Conservation (phyloP, 2,888 invertebrate genomes). For the Colletes collaris region DNA sequence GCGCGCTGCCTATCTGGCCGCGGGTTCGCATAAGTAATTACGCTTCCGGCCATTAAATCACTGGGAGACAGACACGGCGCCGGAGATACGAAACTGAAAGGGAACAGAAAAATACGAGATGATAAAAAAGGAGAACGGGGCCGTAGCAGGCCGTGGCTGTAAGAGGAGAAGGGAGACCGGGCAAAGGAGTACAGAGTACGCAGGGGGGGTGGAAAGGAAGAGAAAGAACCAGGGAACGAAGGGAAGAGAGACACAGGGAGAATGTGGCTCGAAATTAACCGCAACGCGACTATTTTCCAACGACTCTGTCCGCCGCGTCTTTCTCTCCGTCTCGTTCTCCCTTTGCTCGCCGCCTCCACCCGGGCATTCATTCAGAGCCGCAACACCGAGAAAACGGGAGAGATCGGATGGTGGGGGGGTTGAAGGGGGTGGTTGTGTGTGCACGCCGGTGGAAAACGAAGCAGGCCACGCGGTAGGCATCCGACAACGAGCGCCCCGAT, state of each 20-base stretch:
- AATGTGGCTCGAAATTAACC: constrained; percentile 67
- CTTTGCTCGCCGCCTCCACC: background rate
- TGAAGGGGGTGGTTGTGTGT: constrained; percentile 5
- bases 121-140: background rate
- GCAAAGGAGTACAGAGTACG: constrained; percentile 1
- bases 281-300: constrained; percentile 69
- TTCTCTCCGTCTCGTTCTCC: constrained; percentile 3
- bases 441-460: constrained; percentile 36
- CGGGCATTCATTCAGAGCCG: background rate
- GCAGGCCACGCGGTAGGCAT: constrained; percentile 39
- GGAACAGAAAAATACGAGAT: constrained; percentile 13
- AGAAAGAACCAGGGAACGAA: background rate
- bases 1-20: constrained; percentile 37
- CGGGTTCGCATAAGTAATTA: constrained; percentile 77
- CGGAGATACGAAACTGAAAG: constrained; percentile 58
- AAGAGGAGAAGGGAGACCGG: constrained; percentile 12
- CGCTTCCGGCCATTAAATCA: constrained; percentile 77
- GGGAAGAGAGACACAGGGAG: background rate
- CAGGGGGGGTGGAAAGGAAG: background rate
- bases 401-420: constrained; percentile 11
- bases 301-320: constrained; percentile 35
- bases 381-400: constrained; percentile 29
- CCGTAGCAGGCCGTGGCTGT: background rate
- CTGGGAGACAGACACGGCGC: constrained; percentile 60
- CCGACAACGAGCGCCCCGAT: constrained; percentile 32